These are phyloP conservation scores for Metopolophium dirhodum DNA, from an alignment of 1,140 invertebrate species.

Conservation along the genomic window DNA sequence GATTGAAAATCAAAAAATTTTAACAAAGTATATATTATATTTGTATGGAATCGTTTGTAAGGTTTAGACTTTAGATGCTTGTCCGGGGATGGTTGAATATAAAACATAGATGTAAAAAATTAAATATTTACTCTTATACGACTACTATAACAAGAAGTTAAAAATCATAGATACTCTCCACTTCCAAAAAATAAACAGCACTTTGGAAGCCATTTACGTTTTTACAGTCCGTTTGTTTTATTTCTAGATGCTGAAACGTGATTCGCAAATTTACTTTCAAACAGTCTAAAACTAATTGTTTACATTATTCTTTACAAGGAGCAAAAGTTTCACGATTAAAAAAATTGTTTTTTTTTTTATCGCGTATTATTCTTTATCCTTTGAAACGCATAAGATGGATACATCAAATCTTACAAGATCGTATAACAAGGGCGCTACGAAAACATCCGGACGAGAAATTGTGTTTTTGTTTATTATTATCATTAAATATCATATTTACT, in stretches of 20 bases:
- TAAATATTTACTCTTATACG: not conserved
- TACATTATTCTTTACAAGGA: not conserved
- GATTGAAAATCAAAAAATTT: not conserved
- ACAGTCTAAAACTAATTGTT: not conserved
- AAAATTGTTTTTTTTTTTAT: not conserved
- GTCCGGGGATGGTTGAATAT: not conserved
- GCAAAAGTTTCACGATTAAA: not conserved
- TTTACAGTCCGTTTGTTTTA: not conserved
- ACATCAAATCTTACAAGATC: not conserved
- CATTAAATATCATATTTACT: not conserved
- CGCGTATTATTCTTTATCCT: not conserved
- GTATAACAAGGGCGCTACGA: not conserved
- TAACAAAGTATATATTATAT: not conserved
- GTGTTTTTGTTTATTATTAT: not conserved
- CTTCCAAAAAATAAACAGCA: not conserved
- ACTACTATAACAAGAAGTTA: not conserved
- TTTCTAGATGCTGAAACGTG: not conserved
- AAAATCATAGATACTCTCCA: not conserved
- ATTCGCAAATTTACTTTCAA: not conserved
- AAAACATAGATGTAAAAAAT: not conserved
- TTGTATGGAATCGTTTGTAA: not conserved
- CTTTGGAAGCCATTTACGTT: not conserved
- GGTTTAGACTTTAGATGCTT: not conserved
- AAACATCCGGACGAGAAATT: not conserved
- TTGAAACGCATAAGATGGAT: not conserved